A percentile compares a stretch with the other conserved stretches of the same genome.
Evolutionary conservation across 2,797 vertebrate species (phyloP).

Genomic region (Hippopotamyrus pictus): DNA sequence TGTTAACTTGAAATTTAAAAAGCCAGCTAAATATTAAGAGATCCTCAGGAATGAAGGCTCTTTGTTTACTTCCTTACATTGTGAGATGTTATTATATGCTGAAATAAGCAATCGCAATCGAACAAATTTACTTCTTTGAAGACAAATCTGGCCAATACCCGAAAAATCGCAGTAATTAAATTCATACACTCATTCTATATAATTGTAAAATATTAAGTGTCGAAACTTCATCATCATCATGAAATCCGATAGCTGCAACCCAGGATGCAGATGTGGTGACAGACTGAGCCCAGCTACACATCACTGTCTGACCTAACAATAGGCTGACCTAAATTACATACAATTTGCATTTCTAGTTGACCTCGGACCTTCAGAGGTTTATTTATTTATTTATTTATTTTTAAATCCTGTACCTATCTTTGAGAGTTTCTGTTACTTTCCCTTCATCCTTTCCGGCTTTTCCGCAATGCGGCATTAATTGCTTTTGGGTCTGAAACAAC

Average conservation of each 20-base stretch:
- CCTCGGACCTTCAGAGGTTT: neutral
- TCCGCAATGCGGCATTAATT: neutral
- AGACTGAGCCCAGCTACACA: neutral
- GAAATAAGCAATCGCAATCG: neutral
- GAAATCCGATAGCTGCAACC: neutral
- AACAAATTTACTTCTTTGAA: neutral
- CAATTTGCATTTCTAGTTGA: neutral
- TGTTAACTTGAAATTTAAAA: slow-evolving; percentile 7
- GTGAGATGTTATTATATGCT: neutral
- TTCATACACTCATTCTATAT: neutral
- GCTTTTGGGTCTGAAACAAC: neutral
- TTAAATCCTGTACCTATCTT: neutral
- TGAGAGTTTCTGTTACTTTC: neutral
- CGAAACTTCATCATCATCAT: neutral
- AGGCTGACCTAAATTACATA: neutral
- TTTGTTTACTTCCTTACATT: neutral
- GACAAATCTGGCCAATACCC: neutral
- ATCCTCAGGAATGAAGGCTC: neutral
- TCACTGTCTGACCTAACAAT: neutral
- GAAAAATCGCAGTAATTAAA: neutral
- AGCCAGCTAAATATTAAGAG: neutral
- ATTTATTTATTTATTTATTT: neutral
- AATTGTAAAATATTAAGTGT: neutral
- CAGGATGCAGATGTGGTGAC: neutral
- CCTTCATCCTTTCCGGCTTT: neutral